Conservation (phyloP, 2,888 invertebrate genomes). For the Dynastes hyllus region DNA sequence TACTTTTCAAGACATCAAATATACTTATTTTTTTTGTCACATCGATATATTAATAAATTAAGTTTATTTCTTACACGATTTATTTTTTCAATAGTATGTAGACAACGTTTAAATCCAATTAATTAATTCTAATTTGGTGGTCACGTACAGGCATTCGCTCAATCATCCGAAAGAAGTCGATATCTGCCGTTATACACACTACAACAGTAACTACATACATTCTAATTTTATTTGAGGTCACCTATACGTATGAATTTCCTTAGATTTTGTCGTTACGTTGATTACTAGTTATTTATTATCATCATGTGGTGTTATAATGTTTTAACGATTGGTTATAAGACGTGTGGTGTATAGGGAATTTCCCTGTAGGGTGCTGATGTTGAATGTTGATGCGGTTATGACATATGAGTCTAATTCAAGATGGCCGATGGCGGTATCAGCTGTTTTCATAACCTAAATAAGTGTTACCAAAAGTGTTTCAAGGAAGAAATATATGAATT, state of each 20-base stretch:
- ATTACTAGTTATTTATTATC: not conserved
- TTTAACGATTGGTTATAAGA: conserved; percentile 2
- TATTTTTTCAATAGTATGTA: not conserved
- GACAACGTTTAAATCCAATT: not conserved
- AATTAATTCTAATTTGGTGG: not conserved
- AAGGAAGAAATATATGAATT: too few species aligned
- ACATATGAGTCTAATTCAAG: too few species aligned
- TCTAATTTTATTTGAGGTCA: too few species aligned
- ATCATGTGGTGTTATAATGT: conserved; percentile 38
- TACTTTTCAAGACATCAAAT: conserved; percentile 45
- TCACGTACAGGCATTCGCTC: not conserved
- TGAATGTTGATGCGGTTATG: too few species aligned
- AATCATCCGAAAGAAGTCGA: not conserved
- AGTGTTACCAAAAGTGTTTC: too few species aligned
- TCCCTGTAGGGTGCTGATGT: too few species aligned
- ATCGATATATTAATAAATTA: conserved; percentile 13
- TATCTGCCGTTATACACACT: not conserved
- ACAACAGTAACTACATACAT: not conserved
- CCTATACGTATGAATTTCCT: too few species aligned
- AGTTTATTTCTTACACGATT: not conserved
- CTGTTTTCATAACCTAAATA: too few species aligned
- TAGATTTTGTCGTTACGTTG: not conserved
- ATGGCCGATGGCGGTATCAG: too few species aligned
- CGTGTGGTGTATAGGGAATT: too few species aligned
- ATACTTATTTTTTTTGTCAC: conserved; percentile 34